A percentile compares a stretch with the other conserved stretches of the same genome.
phyloP scores from a whole-genome alignment of 2,113 vertebrate species.

The Sylvietta virens region DNA sequence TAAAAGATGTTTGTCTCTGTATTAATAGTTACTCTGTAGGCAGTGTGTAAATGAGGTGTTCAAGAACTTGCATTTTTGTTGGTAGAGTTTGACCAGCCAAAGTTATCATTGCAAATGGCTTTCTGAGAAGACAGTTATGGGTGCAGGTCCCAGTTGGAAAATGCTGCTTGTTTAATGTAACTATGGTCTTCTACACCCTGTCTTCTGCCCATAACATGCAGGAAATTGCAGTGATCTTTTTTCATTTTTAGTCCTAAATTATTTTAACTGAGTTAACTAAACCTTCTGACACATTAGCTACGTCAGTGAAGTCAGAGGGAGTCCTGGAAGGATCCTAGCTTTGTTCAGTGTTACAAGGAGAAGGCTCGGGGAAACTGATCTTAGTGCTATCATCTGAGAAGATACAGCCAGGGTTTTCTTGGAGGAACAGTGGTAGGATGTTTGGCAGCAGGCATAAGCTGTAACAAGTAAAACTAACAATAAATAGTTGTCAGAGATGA shows the following conservation, averaged over 20 bases:
- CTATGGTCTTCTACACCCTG: background rate
- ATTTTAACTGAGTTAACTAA: background rate
- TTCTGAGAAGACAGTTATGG: background rate
- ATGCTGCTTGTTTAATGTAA: background rate
- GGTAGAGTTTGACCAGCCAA: background rate
- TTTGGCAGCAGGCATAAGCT: background rate
- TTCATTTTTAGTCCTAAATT: background rate
- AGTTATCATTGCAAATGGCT: background rate
- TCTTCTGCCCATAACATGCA: background rate
- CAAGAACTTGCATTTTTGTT: background rate
- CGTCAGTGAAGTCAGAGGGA: background rate
- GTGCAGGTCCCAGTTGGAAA: background rate
- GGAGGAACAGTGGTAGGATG: background rate
- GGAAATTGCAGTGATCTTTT: background rate
- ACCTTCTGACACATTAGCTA: background rate
- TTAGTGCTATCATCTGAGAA: background rate
- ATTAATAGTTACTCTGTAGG: slow-evolving; percentile 7
- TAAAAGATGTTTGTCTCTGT: slow-evolving; percentile 18
- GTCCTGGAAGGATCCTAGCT: background rate
- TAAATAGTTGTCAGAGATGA: background rate
- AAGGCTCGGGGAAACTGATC: background rate
- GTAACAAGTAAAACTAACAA: background rate
- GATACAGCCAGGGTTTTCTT: background rate
- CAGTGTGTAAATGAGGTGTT: background rate
- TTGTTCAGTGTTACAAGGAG: background rate